Percentiles rank a stretch among this genome's conserved stretches.
These are phyloP conservation scores for Alca torda DNA, from an alignment of 2,797 vertebrate genomes.

Conservation along the genomic window DNA sequence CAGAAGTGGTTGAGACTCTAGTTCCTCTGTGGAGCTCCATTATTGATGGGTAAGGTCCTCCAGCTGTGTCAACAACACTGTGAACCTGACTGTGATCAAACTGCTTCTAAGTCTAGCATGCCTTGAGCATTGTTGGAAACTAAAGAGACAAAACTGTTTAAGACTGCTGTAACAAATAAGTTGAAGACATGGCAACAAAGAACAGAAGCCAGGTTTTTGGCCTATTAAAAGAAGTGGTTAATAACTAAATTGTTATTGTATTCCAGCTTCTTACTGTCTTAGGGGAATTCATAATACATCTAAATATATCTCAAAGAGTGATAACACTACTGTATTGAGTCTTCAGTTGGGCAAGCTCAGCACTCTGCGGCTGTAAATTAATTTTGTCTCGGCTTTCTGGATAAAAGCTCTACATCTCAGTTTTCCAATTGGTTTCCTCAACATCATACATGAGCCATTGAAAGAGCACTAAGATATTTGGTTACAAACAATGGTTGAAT, in stretches of 20 bases:
- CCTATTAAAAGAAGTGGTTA: neutral
- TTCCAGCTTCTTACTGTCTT: neutral
- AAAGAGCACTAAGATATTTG: neutral
- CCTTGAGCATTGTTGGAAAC: neutral
- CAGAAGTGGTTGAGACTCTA: neutral
- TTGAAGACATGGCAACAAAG: neutral
- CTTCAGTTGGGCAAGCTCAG: neutral
- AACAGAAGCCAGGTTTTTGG: neutral
- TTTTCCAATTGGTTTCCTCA: neutral
- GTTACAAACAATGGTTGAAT: neutral
- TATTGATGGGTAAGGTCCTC: neutral
- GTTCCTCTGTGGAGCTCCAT: neutral
- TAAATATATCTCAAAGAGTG: neutral
- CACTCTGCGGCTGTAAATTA: neutral
- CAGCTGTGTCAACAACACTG: neutral
- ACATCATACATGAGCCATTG: neutral
- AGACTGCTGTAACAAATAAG: neutral
- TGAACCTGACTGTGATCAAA: neutral
- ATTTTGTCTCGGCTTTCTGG: neutral
- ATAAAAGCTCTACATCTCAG: neutral
- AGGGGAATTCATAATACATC: neutral
- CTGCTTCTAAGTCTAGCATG: neutral
- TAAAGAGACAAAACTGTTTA: neutral
- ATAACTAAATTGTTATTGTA: neutral
- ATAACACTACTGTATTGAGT: neutral